Evolutionary conservation across 2,888 invertebrate species (phyloP).

Genomic region (Campoplex nolae): DNA sequence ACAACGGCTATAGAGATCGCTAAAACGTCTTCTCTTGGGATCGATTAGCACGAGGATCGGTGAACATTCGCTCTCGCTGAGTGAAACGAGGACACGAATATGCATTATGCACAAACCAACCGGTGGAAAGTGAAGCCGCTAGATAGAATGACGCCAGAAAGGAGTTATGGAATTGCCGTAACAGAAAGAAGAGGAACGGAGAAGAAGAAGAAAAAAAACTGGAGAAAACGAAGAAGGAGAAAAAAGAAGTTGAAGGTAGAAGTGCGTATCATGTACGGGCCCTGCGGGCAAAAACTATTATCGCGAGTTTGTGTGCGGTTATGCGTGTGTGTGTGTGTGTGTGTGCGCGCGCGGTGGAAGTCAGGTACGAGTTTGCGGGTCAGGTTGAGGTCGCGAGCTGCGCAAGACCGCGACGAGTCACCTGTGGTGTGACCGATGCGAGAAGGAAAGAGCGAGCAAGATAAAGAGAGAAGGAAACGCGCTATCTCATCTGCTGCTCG

Average conservation of each 20-base stretch:
- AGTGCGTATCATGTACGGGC: constrained; percentile 70
- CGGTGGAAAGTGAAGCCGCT: constrained; percentile 30
- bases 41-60: constrained; percentile 73
- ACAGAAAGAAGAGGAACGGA: constrained; percentile 21
- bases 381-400: constrained; percentile 75
- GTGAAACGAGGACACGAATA: constrained; percentile 62
- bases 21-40: constrained; percentile 59
- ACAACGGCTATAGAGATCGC: constrained; percentile 31
- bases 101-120: constrained; percentile 34
- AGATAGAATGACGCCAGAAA: constrained; percentile 34
- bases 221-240: background rate
- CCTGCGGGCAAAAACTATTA: constrained; percentile 64
- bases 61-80: constrained; percentile 68
- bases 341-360: constrained; percentile 71
- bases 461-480: constrained; percentile 75
- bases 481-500: constrained; percentile 75
- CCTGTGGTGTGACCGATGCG: constrained; percentile 80
- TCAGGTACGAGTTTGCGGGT: constrained; percentile 77
- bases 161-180: constrained; percentile 41
- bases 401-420: constrained; percentile 78
- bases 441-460: constrained; percentile 68
- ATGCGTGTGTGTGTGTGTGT: constrained; percentile 59
- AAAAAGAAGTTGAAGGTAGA: constrained; percentile 54
- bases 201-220: background rate
- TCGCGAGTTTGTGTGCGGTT: constrained; percentile 44